Base-by-base conservation (phyloP, 2,888 invertebrate genomes). In the Xanthia togata region DNA sequence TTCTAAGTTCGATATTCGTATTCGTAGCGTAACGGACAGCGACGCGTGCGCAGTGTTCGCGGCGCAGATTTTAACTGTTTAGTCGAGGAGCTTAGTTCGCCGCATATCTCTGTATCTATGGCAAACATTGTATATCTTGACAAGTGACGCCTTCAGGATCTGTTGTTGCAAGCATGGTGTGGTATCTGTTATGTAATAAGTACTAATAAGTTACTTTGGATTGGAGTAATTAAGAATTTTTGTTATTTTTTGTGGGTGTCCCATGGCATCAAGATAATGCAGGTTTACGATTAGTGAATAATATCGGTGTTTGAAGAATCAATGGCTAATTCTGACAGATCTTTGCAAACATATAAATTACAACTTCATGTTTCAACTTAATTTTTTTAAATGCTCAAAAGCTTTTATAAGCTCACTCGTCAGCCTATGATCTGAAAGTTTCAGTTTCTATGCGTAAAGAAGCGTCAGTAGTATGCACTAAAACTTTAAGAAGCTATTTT, bases 21-120 rank as follows among this genome's bases (percentile, higher is more conserved):
- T 79, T 85, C 87, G 84, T 73, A 74, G 74, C 78, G 85, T 83
- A 84, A 79, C 81, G 78, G 79, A 63, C 74, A 70, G 91, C 89
- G 92, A 92, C 96, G 96, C 96, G 96, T 96, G 96, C 96, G 96
- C 95, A 90, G 86, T 78, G 92, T 88, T 87, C 93, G 95, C 95
- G 92, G 90, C 92, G 93, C 93, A 92, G 93, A 91, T 93, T 95
- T 94, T 92, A 94, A 96, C 96, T 96, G 96, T 92, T 94, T 92
- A 90, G 88, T 75, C 78, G 86, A 79, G 41, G 84, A 88, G 89
- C 88, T 87, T 83, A 87, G 83, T 81, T 84, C 81, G 81, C 75
- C 76, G 64, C 82, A 89, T 88, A 88, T 89, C 89, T 90, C 75
- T 85, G 88, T 90, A 91, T 91, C 91, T 90, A 88, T 84, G 79